Evolutionary conservation across 2,888 invertebrate species (phyloP), one percentile per base, ranked within the genome.

Genomic region (Phortica okadai): DNA sequence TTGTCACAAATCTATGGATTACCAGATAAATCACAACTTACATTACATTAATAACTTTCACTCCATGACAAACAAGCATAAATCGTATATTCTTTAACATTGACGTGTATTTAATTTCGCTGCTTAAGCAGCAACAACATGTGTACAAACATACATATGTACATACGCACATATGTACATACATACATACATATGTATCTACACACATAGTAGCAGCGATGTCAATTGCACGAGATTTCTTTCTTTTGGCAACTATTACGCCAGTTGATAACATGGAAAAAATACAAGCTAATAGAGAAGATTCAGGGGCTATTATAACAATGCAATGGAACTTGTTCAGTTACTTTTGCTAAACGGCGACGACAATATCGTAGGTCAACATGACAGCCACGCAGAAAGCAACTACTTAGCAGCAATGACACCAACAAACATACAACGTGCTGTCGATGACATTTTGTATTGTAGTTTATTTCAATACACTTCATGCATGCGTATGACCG

Each of bases 281-380:
- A 25, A 50, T 21, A 62, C 10, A 62, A 62, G 25, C 82, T 81
- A 67, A 75, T 80, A 76, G 70, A 54, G 54, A 72, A 56, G 70
- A 72, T 74, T 78, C 82, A 82, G 76, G 73, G 73, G 66, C 50
- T 41, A 25, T 58, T 66, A 67, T 44, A n/a, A 78, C 79, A 84
- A 79, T 81, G 77, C 81, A 81, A 82, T 83, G 82, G 79, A 88
- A 89, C 88, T 83, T 76, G 89, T 85, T 86, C 79, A 84, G 86
- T 89, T 84, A 89, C 89, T 89, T 89, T 89, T 89, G 89, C 89
- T 89, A 85, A 85, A 82, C 73, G 78, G 42, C 44, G 41, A 70
- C 58, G 62, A 74, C 62, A 25, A 56, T 54, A 41, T 72, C 21
- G 69, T 21, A 10, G 50, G 44, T 16, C 44, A n/a, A 6, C 8